These are phyloP conservation scores for Pimpla rufipes DNA, from an alignment of 2,888 invertebrate species.

Conservation along the genomic window DNA sequence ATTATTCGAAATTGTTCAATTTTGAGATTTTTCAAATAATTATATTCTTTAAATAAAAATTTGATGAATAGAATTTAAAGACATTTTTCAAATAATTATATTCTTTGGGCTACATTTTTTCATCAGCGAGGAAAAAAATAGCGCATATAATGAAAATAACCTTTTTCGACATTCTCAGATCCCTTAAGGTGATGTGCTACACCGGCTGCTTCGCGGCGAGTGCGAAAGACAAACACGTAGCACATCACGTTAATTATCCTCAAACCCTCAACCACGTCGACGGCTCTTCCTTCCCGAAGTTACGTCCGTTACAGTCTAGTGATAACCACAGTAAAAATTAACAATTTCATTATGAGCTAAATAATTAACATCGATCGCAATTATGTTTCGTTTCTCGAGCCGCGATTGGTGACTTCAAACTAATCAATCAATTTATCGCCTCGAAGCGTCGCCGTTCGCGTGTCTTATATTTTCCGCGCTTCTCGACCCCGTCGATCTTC, in stretches of 20 bases:
- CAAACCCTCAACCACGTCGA: slow-evolving; percentile 18
- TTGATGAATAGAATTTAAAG: too few species aligned
- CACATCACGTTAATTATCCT: slow-evolving; percentile 28
- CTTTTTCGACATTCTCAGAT: too few species aligned
- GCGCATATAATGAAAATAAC: too few species aligned
- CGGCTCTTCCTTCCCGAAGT: slow-evolving; percentile 14
- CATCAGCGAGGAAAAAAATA: too few species aligned
- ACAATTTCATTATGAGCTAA: slow-evolving; percentile 62
- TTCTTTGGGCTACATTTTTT: too few species aligned
- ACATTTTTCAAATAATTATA: too few species aligned
- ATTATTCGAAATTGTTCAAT: too few species aligned
- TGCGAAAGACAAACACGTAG: too few species aligned
- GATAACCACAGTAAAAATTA: slow-evolving; percentile 51
- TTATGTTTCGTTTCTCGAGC: slow-evolving; percentile 64
- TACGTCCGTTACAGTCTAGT: slow-evolving; percentile 31
- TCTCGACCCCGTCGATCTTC: slow-evolving; percentile 12
- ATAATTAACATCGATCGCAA: slow-evolving; percentile 59
- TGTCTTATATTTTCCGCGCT: slow-evolving; percentile 32
- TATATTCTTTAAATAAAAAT: too few species aligned
- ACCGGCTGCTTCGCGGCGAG: too few species aligned
- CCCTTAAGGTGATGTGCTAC: too few species aligned
- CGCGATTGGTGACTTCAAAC: slow-evolving; percentile 27
- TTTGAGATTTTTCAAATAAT: too few species aligned
- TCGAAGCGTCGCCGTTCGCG: slow-evolving; percentile 34
- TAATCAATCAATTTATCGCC: slow-evolving; percentile 26